These are phyloP conservation scores for Sthenelais limicola DNA, from an alignment of 2,888 invertebrate genomes.

Conservation along the genomic window DNA sequence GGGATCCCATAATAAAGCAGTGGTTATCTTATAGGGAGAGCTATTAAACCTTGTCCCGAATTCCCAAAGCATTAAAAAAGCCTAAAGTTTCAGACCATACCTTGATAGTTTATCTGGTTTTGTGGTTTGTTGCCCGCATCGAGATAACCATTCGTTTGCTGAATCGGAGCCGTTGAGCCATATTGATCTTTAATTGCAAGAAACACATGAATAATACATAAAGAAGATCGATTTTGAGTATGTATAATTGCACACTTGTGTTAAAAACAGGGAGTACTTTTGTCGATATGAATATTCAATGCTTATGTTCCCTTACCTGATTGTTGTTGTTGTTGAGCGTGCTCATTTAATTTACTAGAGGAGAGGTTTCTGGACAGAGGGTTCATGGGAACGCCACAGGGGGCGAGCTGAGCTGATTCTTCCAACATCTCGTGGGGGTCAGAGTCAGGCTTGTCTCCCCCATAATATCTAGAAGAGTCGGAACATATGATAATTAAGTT, in stretches of 20 bases:
- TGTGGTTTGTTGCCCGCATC: constrained; percentile 18
- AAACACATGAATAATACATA: background rate
- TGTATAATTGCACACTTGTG: no score
- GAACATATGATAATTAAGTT: no score
- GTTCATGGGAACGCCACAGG: constrained; percentile 70
- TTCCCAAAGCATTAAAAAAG: no score
- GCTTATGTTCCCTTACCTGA: background rate
- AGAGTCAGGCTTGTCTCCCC: constrained; percentile 32
- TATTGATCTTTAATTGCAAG: constrained; percentile 15
- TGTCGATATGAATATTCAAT: no score
- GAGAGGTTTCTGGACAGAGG: constrained; percentile 65
- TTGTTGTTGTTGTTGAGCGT: constrained; percentile 17
- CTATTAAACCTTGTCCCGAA: no score
- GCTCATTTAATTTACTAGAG: constrained; percentile 59
- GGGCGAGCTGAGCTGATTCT: constrained; percentile 66
- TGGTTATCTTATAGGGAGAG: no score
- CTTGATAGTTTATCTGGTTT: background rate
- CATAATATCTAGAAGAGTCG: constrained; percentile 15
- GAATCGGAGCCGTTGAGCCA: constrained; percentile 1
- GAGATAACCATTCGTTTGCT: constrained; percentile 30
- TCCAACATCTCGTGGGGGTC: constrained; percentile 60
- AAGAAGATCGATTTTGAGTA: constrained; percentile 11
- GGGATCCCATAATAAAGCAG: no score
- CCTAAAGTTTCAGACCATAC: background rate
- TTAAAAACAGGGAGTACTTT: no score